Base-by-base conservation (phyloP, 2,797 vertebrate species). In the Lutjanus argentimaculatus region DNA sequence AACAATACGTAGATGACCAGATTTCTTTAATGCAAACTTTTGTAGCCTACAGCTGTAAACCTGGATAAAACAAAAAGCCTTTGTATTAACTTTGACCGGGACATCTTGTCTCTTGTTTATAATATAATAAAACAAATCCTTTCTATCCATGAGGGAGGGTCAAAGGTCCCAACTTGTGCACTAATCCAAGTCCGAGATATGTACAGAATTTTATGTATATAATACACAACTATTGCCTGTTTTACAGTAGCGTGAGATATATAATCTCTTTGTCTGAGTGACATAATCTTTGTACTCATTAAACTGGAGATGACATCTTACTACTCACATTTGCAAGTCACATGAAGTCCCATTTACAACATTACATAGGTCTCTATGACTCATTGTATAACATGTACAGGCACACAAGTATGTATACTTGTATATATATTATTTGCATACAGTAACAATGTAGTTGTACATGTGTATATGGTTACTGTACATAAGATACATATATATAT, bases 61-160 rank as follows among this genome's bases (percentile, higher is more conserved):
- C n/a, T 48, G 1, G 13, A 73, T 9, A 21, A 4, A 53, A 46
- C 15, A 40, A 25, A 58, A 45, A 21, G 30, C 8, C 3, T 40
- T 3, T 9, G 7, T 10, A 15, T 52, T 40, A 36, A 36, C 6
- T 65, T 48, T 75, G 45, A 59, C 42, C 22, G 6, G 17, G 8
- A 52, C 19, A 10, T 51, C 7, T 74, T 51, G 48, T 74, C 22
- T 57, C 6, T 30, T 67, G 21, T 36, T 59, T 19, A 36, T 19
- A 68, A 65, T 68, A 14, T 59, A 63, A 66, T 69, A 64, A 77
- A 79, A 61, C 30, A 52, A 67, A 53, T 57, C 45, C 2, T 56
- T 53, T 66, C 51, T 13, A 48, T 48, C 22, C 52, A 40, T 65
- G 17, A 72, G 1, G 2, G 7, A 43, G 58, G n/a, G 21, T 55